These are phyloP conservation scores for Callinectes sapidus DNA, from an alignment of 2,888 invertebrate species.

Conservation along the genomic window DNA sequence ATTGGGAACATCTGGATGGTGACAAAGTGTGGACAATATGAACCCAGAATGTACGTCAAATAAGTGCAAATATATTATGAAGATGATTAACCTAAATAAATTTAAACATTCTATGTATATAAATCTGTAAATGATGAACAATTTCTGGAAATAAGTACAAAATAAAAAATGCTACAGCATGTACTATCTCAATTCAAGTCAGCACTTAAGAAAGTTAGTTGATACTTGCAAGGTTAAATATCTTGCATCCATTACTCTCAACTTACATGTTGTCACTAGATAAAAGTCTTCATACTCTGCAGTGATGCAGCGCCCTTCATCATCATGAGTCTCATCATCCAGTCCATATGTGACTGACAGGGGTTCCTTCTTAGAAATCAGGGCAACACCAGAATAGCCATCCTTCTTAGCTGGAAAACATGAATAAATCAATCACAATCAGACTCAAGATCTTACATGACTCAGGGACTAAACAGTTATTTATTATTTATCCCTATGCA, in stretches of 20 bases:
- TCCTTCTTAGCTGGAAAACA: slow-evolving; percentile 75
- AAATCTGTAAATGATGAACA: too few species aligned
- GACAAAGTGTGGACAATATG: neutral
- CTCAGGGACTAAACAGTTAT: neutral
- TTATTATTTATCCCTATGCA: neutral
- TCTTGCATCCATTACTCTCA: neutral
- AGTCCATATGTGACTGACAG: slow-evolving; percentile 89
- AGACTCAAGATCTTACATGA: neutral
- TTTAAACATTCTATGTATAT: too few species aligned
- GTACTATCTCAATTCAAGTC: neutral
- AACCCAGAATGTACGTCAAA: neutral
- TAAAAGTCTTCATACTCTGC: slow-evolving; percentile 95
- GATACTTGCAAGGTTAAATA: neutral
- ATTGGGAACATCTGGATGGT: slow-evolving; percentile 91
- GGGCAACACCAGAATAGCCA: slow-evolving; percentile 95
- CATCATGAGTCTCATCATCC: slow-evolving; percentile 83
- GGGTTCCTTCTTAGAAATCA: slow-evolving; percentile 90
- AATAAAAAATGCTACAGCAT: neutral
- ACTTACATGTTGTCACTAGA: slow-evolving; percentile 87
- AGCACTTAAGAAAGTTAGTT: neutral
- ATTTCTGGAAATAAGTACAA: neutral
- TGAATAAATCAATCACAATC: neutral
- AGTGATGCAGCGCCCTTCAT: slow-evolving; percentile 86
- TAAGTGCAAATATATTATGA: neutral
- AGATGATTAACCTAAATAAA: too few species aligned